Conservation (phyloP, 1,140 invertebrate genomes). For the Bombus fervidus region DNA sequence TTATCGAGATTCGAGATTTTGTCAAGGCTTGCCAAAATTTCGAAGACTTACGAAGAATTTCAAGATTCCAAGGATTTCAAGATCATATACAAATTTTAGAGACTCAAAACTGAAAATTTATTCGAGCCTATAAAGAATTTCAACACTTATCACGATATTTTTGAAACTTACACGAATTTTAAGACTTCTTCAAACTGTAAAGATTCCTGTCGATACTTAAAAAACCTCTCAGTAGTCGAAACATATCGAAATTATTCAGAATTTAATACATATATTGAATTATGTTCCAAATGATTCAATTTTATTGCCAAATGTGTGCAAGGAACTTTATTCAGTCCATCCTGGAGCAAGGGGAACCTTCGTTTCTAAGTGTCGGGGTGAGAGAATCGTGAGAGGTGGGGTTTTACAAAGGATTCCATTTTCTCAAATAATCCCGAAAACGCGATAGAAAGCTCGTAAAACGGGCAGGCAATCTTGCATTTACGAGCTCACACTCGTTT, state of each 20-base stretch:
- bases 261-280: background rate
- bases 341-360: background rate
- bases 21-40: background rate
- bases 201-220: too few relatives aligned
- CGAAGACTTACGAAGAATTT: too few relatives aligned
- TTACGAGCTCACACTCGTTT: conserved; percentile 69
- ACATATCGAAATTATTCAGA: too few relatives aligned
- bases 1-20: background rate
- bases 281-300: background rate
- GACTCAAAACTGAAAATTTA: background rate
- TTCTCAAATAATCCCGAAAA: conserved; percentile 77
- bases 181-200: too few relatives aligned
- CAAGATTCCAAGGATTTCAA: background rate
- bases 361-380: too few relatives aligned
- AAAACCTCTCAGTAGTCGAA: too few relatives aligned
- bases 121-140: background rate
- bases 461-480: conserved; percentile 71
- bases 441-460: conserved; percentile 74
- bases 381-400: background rate
- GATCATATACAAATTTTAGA: too few relatives aligned
- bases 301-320: background rate
- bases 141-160: background rate
- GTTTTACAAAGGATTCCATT: conserved; percentile 73
- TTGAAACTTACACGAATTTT: too few relatives aligned
- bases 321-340: background rate